Base-by-base conservation (phyloP, 2,113 vertebrate species). In the Corvus hawaiiensis region DNA sequence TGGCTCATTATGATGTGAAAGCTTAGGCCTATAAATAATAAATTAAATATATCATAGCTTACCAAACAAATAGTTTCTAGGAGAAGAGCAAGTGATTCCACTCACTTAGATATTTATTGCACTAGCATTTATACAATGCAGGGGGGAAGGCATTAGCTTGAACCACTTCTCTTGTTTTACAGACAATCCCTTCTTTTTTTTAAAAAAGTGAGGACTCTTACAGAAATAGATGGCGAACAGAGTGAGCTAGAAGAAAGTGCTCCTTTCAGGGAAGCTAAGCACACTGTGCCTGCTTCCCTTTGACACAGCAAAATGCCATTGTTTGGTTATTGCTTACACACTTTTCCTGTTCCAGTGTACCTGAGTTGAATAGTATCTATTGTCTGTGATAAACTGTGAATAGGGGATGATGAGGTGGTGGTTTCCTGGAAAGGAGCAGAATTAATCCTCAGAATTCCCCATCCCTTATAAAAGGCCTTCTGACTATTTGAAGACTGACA, bases 361-460 rank as follows among this genome's bases (percentile, higher is more conserved):
- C 90, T 26, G 35, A 86, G 52, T 8, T 74, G 55, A 93, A 90
- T 19, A 35, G 56, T 24, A 67, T 16, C 48, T 24, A 62, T 51
- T 88, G 64, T 83, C 49, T 81, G 35, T 68, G 75, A 63, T 63
- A 80, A 74, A 9, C 55, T 88, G 43, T 88, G 72, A 93, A 77
- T 49, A 84, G 41, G 26, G 43, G 35, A 74, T 55, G 72, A 85
- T 77, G 75, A 88, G 88, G 52, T 16, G 27, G 52, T 81, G 76
- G 41, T 55, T 95, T 89, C 56, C 49, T 84, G 66, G 72, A 86
- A 81, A 88, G 85, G 41, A 71, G 21, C 26, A 86, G 72, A 94
- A 94, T 88, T 88, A 62, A 71, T 91, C 84, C 88, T 91, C 82
- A 80, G 75, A 93, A 84, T 88, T 87, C 59, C 44, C 37, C 23